Conservation (phyloP, 2,888 invertebrate species). For the Perithous albicinctus region DNA sequence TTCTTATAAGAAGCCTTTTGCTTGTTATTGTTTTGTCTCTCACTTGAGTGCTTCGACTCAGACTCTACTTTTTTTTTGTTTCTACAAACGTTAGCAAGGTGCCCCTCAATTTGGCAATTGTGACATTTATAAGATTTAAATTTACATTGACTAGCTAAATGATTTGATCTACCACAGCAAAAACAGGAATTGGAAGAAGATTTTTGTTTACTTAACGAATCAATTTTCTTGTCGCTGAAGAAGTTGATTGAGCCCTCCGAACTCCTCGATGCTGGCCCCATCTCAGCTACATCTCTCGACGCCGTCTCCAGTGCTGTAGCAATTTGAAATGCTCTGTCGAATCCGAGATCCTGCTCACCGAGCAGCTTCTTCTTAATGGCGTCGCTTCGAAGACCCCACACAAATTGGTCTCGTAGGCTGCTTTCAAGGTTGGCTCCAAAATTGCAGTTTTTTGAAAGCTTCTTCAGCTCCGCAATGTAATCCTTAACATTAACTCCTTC, state of each 20-base stretch:
- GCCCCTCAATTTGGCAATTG: slow-evolving; percentile 32
- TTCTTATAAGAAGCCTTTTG: not conserved
- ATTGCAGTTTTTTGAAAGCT: too few relatives aligned
- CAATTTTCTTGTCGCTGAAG: not conserved
- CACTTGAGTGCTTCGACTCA: not conserved
- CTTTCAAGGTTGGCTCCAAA: too few relatives aligned
- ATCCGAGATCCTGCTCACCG: slow-evolving; percentile 18
- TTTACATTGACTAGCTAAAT: slow-evolving; percentile 10
- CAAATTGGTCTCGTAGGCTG: too few relatives aligned
- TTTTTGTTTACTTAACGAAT: slow-evolving; percentile 12
- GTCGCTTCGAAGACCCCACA: too few relatives aligned
- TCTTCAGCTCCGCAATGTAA: slow-evolving; percentile 60
- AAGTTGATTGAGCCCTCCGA: not conserved
- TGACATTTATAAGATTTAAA: slow-evolving; percentile 23
- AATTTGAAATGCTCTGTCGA: not conserved
- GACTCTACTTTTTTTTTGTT: not conserved
- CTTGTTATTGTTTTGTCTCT: not conserved
- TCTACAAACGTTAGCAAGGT: slow-evolving; percentile 33
- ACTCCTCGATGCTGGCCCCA: slow-evolving; percentile 10
- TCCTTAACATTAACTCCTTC: slow-evolving; percentile 45
- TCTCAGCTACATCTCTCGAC: slow-evolving; percentile 24
- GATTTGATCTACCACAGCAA: slow-evolving; percentile 53
- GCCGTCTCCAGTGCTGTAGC: slow-evolving; percentile 25
- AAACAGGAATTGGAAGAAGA: not conserved
- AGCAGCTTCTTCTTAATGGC: too few relatives aligned